Base-by-base conservation (phyloP, 2,888 invertebrate genomes). In the Pegoplata infirma region DNA sequence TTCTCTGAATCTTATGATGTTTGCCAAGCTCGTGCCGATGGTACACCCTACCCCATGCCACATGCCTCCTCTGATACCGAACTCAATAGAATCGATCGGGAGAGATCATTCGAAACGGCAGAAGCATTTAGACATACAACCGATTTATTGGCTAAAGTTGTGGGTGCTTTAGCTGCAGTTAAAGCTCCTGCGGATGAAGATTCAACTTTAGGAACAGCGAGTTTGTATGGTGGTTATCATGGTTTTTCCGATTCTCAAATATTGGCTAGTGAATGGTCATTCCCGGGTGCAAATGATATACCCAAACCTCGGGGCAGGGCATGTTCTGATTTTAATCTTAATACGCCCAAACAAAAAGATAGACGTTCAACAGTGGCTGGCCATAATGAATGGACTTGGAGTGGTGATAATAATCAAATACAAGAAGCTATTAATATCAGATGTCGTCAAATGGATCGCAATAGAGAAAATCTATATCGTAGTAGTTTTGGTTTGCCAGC, bases 11-110 rank as follows among this genome's bases (percentile, higher is more conserved):
- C 93, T 75, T 91, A 91, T 74, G 90, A 91, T 83, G 19, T 90
- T 19, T 63, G 80, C 14, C 82, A 83, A 5, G 83, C 81, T 0
- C 82, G 83, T n/a, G 63, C 81, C 0, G 80, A 73, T 3, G 82
- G 80, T 17, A 81, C 81, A 1, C 82, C 83, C 5, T 73, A 81
- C 3, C 82, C 84, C 55, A 66, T 81, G 3, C n/a, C n/a, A n/a
- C 91, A 94, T 69, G 93, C 94, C 61, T 93, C 94, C 81, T 96
- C 96, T 0, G 96, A 96, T 83, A 94, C 94, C 0, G 95, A 96
- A 88, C 90, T 96, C 51, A 91, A 93, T 75, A 92, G 93, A 47
- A 95, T 96, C 81, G 95, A 96, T 86, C 94, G 94, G 84, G 93
- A 93, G 82, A 93, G 93, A 79, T 96, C 96, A 0, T 89, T 89